phyloP scores from a whole-genome alignment of 2,888 invertebrate genomes.

The Volucella zonaria region DNA sequence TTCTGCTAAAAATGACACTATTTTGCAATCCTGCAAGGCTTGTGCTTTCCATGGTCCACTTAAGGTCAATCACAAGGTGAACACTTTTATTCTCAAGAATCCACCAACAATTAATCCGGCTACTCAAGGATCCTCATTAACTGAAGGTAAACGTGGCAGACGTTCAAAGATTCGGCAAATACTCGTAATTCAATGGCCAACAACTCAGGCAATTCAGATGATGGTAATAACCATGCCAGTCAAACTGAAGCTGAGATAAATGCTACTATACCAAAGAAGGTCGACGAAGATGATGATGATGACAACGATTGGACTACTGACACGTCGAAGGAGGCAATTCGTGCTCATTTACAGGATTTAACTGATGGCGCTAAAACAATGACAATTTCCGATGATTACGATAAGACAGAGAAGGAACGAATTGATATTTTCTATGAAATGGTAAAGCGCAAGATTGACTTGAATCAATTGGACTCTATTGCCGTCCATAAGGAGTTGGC shows the following conservation, averaged over 20 bases:
- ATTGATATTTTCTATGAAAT: no score
- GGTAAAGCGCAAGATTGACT: no score
- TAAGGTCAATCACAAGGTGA: constrained; percentile 97
- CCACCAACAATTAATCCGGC: constrained; percentile 94
- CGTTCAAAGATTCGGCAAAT: constrained; percentile 83
- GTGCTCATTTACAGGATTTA: constrained; percentile 94
- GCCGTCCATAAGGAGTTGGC: no score
- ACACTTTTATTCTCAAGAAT: constrained; percentile 99
- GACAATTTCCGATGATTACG: constrained; percentile 97
- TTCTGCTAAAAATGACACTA: constrained; percentile 93
- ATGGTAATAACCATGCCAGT: constrained; percentile 86
- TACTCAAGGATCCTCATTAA: constrained; percentile 92
- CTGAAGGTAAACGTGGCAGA: constrained; percentile 87
- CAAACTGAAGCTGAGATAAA: constrained; percentile 83
- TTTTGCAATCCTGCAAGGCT: constrained; percentile 98
- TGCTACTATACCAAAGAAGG: constrained; percentile 83
- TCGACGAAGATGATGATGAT: constrained; percentile 83
- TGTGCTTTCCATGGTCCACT: constrained; percentile 96
- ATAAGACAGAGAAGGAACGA: constrained; percentile 97
- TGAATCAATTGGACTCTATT: no score
- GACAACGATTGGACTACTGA: constrained; percentile 97
- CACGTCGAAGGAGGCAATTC: constrained; percentile 96
- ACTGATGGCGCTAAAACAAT: constrained; percentile 96
- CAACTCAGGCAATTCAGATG: constrained; percentile 81
- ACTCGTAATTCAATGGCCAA: constrained; percentile 81